Evolutionary conservation across 2,113 vertebrate species (phyloP).

Genomic region (Pycnonotus jocosus): DNA sequence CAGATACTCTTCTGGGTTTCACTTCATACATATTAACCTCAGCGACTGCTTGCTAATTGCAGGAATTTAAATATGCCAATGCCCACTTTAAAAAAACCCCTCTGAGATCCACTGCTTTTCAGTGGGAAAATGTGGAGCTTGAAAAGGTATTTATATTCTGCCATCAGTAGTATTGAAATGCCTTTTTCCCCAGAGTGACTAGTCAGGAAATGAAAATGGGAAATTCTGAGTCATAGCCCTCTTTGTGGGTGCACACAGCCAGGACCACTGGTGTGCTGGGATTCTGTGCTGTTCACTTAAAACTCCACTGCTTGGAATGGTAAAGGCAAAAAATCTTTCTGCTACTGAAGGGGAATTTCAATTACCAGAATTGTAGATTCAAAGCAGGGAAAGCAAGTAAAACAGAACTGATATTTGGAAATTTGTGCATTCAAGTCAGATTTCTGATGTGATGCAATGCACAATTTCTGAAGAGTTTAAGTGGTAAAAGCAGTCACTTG

Average conservation of each 20-base stretch:
- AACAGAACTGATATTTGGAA: not conserved
- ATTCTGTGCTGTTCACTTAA: not conserved
- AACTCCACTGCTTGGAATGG: not conserved
- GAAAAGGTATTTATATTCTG: not conserved
- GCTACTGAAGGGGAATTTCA: not conserved
- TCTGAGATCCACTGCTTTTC: not conserved
- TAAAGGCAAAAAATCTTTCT: not conserved
- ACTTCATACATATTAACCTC: not conserved
- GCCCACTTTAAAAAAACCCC: not conserved
- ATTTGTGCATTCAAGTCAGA: not conserved
- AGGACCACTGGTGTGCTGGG: not conserved
- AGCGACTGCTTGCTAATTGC: not conserved
- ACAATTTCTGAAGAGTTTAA: not conserved
- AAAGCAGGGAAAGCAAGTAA: not conserved
- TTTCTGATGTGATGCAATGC: not conserved
- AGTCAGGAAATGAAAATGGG: not conserved
- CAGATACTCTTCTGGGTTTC: not conserved
- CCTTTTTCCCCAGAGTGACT: not conserved
- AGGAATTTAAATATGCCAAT: not conserved
- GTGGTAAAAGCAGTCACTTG: not conserved
- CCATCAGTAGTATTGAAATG: not conserved
- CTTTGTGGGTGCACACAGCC: not conserved
- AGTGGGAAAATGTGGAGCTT: not conserved
- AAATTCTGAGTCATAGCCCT: not conserved
- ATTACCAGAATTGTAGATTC: not conserved